Percentiles rank a stretch among this genome's conserved stretches.
Conservation (phyloP, 2,113 vertebrate genomes). For the Malurus cyaneus region DNA sequence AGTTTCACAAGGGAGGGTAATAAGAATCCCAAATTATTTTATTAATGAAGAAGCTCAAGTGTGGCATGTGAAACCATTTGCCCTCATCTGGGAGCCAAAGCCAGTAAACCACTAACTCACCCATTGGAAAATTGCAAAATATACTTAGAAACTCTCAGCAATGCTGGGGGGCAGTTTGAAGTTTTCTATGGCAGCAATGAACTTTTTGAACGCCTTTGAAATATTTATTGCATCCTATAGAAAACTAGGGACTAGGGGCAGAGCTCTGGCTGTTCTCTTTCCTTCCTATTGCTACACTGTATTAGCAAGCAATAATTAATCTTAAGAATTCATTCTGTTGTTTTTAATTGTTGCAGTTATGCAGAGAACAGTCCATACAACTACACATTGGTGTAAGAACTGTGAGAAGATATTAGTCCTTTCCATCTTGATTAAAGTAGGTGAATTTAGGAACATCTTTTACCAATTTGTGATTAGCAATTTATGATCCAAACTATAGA, state of each 20-base stretch:
- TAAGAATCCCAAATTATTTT: neutral
- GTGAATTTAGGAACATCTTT: neutral
- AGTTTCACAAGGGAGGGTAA: neutral
- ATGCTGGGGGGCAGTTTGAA: neutral
- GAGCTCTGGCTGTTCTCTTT: neutral
- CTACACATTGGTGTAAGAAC: rapidly evolving
- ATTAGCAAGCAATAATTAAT: neutral
- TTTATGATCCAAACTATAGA: neutral
- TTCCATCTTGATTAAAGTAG: neutral
- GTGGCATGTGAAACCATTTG: neutral
- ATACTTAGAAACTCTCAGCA: neutral
- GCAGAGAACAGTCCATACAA: neutral
- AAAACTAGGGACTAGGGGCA: neutral
- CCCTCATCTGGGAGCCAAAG: neutral
- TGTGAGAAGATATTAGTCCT: neutral
- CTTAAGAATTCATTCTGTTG: neutral
- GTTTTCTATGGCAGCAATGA: neutral
- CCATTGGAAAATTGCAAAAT: neutral
- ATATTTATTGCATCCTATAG: neutral
- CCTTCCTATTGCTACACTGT: neutral
- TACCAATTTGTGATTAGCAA: neutral
- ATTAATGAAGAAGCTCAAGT: neutral
- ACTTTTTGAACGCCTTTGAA: neutral
- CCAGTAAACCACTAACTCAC: neutral
- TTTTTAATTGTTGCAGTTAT: neutral